Percentiles rank a stretch among this genome's conserved stretches.
Conservation (phyloP, 1,140 invertebrate genomes). For the Diachasmimorpha longicaudata region DNA sequence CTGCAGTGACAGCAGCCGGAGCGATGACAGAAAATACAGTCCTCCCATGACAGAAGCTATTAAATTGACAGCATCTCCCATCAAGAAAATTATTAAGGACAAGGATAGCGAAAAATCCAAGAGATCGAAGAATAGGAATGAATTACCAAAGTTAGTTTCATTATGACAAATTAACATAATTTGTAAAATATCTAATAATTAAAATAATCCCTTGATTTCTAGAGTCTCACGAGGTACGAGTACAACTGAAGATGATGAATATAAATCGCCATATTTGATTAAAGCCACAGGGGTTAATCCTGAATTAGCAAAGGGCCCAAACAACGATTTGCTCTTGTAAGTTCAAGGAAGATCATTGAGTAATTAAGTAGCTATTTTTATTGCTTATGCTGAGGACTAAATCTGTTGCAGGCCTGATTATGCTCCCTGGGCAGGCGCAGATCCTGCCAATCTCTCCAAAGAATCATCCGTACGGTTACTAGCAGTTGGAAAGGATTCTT, state of each 20-base stretch:
- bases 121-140: conserved; percentile 61
- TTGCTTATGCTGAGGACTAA: conserved; percentile 8
- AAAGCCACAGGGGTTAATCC: conserved; percentile 68
- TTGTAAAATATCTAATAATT: conserved; percentile 9
- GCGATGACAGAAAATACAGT: conserved; percentile 54
- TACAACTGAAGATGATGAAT: conserved; percentile 59
- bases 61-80: conserved; percentile 54
- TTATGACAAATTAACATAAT: not conserved
- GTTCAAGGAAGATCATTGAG: conserved; percentile 38
- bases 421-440: conserved; percentile 73
- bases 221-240: conserved; percentile 61
- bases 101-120: conserved; percentile 57
- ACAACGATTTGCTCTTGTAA: conserved; percentile 74
- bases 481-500: conserved; percentile 65
- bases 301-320: conserved; percentile 68
- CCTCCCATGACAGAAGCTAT: conserved; percentile 56
- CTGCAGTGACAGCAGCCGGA: conserved; percentile 46
- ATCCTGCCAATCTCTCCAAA: conserved; percentile 61
- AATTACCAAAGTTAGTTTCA: conserved; percentile 63
- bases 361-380: not conserved
- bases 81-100: conserved; percentile 56
- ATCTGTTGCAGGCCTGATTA: conserved; percentile 69
- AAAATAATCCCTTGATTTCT: conserved; percentile 27
- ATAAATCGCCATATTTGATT: conserved; percentile 64
- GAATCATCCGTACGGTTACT: conserved; percentile 51